Percentiles rank a stretch among this genome's conserved stretches.
These are phyloP conservation scores for Lucilia sericata DNA, from an alignment of 1,140 invertebrate genomes.

Conservation along the genomic window DNA sequence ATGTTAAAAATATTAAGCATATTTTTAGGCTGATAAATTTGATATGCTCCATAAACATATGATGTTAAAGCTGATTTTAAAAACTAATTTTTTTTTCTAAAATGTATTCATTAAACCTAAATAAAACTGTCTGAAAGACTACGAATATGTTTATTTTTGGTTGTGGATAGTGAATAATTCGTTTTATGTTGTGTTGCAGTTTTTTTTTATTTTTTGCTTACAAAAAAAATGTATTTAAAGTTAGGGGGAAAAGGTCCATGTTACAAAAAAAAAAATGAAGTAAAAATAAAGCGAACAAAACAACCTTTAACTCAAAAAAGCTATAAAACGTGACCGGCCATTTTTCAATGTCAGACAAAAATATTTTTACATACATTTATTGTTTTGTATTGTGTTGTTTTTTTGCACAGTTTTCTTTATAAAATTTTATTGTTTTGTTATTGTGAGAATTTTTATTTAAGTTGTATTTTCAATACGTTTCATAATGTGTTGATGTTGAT, in stretches of 20 bases:
- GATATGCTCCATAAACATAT: too few species aligned
- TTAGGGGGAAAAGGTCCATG: not conserved
- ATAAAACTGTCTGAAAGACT: too few species aligned
- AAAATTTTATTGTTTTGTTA: slow-evolving; percentile 11
- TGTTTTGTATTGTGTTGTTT: not conserved
- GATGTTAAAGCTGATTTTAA: too few species aligned
- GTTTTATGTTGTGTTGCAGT: not conserved
- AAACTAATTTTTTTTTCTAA: too few species aligned
- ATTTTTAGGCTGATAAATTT: too few species aligned
- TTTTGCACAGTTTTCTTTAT: slow-evolving; percentile 20
- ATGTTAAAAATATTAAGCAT: too few species aligned
- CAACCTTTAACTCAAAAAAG: slow-evolving; percentile 48
- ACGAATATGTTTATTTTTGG: not conserved
- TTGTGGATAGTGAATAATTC: not conserved
- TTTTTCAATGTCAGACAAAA: slow-evolving; percentile 68
- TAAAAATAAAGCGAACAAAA: slow-evolving; percentile 46
- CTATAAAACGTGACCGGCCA: slow-evolving; percentile 67
- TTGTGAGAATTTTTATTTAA: slow-evolving; percentile 31
- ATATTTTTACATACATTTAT: slow-evolving; percentile 49
- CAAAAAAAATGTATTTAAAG: not conserved
- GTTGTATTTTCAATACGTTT: not conserved
- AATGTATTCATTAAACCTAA: too few species aligned
- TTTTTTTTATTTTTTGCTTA: not conserved
- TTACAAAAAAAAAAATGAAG: not conserved
- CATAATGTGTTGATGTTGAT: not conserved